Evolutionary conservation across 2,113 vertebrate species (phyloP), one percentile per base, ranked within the genome.

Genomic region (Calypte anna): DNA sequence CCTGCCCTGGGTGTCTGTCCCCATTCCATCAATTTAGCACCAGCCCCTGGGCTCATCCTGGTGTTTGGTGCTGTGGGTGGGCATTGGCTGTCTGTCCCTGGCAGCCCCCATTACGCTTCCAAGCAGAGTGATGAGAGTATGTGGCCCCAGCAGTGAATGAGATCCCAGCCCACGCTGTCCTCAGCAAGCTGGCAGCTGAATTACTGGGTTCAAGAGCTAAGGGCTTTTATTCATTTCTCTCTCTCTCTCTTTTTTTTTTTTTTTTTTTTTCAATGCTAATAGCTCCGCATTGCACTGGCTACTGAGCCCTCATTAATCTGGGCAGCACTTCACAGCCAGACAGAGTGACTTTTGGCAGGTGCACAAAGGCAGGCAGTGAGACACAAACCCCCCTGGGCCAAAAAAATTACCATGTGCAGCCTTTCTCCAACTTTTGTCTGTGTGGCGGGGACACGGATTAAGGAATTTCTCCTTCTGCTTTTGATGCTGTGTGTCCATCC

Each of bases 251-350:
- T 48, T 82, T 67, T 90, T 43, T 31, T 4, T 11, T 10, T 4
- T 54, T n/a, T 36, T 51, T 48, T 82, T 67, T 90, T 43, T 44
- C 57, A 85, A 78, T 96, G 83, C 94, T 96, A 96, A 96, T 96
- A 81, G 78, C 83, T 86, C 93, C 80, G 83, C 88, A 82, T 87
- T 92, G 94, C 94, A 93, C 96, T 95, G 81, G 59, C 86, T 91
- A 55, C 95, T 95, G 95, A 97, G 96, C 92, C 86, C 90, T 95
- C 95, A 92, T 97, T 96, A 96, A 96, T 97, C 94, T 96, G 94
- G 79, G 86, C 67, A 87, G 86, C 6, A 6, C 82, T 96, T 95
- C 87, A 94, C 90, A 93, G 90, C 67, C 95, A 86, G 94, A 22
- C 40, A 0, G 64, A 93, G 89, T 94, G 88, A 94, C 92, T 97